phyloP scores from a whole-genome alignment of 2,888 invertebrate genomes.

The Polietes domitor region DNA sequence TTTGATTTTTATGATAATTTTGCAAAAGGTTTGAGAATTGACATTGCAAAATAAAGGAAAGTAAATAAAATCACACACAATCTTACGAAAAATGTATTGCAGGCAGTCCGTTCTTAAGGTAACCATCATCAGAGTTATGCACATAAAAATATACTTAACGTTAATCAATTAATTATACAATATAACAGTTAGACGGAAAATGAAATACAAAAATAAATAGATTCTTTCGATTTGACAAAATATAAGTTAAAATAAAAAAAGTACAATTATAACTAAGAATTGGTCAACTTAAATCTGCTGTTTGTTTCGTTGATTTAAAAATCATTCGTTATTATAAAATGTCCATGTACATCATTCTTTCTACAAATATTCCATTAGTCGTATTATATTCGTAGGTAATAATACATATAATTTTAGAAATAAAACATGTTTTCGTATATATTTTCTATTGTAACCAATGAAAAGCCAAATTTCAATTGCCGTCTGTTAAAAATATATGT shows the following conservation, averaged over 20 bases:
- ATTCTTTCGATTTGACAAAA: slow-evolving; percentile 60
- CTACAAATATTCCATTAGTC: slow-evolving; percentile 1
- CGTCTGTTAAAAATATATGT: not conserved
- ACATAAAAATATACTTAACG: slow-evolving; percentile 49
- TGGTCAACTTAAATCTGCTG: slow-evolving; percentile 32
- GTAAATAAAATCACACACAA: slow-evolving; percentile 37
- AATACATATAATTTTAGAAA: slow-evolving; percentile 11
- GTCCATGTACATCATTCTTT: slow-evolving; percentile 10
- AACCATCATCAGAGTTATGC: slow-evolving; percentile 37
- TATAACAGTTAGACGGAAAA: slow-evolving; percentile 48
- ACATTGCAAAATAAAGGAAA: slow-evolving; percentile 27
- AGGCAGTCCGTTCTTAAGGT: slow-evolving; percentile 63
- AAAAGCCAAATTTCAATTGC: slow-evolving; percentile 7
- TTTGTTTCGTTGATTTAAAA: slow-evolving; percentile 56
- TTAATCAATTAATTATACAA: slow-evolving; percentile 53
- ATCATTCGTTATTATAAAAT: not conserved
- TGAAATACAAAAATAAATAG: slow-evolving; percentile 55
- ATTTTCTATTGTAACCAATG: not conserved
- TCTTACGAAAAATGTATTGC: slow-evolving; percentile 55
- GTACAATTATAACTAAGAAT: slow-evolving; percentile 45
- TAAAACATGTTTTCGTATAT: not conserved
- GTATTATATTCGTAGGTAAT: not conserved
- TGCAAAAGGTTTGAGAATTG: slow-evolving; percentile 16
- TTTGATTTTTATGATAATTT: slow-evolving; percentile 51
- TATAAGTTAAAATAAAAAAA: slow-evolving; percentile 39